These are phyloP conservation scores for Cetonia aurata DNA, from an alignment of 2,888 invertebrate species.

Conservation along the genomic window DNA sequence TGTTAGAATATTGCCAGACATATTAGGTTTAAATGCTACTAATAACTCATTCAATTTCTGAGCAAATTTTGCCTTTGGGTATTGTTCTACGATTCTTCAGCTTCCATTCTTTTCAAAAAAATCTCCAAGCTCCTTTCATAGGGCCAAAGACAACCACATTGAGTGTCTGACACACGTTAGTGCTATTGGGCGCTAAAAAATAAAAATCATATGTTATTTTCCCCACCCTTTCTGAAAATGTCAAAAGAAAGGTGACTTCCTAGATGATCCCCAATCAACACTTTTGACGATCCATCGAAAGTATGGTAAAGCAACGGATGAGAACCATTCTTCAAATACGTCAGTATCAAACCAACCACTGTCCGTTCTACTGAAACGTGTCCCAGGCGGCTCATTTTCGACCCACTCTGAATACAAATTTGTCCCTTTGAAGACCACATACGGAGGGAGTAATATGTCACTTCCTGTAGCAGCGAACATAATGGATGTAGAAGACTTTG, in stretches of 20 bases:
- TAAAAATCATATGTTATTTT: constrained; percentile 1
- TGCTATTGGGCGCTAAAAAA: neutral
- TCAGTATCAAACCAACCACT: too few species aligned
- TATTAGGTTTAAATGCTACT: neutral
- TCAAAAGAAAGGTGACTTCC: constrained; percentile 5
- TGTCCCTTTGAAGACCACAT: too few species aligned
- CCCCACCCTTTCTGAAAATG: neutral
- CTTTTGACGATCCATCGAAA: too few species aligned
- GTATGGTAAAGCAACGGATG: too few species aligned
- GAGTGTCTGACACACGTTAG: neutral
- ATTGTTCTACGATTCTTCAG: too few species aligned
- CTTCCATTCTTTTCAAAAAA: neutral
- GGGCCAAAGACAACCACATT: constrained; percentile 2
- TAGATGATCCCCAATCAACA: neutral
- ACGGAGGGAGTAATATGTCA: too few species aligned
- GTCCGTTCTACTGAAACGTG: too few species aligned
- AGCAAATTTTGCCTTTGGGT: neutral
- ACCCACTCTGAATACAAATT: too few species aligned
- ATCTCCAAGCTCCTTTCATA: constrained; percentile 3
- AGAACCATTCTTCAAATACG: too few species aligned
- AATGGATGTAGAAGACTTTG: too few species aligned
- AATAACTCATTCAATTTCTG: neutral
- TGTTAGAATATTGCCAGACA: neutral
- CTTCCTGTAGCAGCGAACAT: too few species aligned
- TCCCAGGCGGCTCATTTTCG: too few species aligned